These are phyloP conservation scores for Pempheris klunzingeri DNA, from an alignment of 2,797 vertebrate species.

Conservation along the genomic window DNA sequence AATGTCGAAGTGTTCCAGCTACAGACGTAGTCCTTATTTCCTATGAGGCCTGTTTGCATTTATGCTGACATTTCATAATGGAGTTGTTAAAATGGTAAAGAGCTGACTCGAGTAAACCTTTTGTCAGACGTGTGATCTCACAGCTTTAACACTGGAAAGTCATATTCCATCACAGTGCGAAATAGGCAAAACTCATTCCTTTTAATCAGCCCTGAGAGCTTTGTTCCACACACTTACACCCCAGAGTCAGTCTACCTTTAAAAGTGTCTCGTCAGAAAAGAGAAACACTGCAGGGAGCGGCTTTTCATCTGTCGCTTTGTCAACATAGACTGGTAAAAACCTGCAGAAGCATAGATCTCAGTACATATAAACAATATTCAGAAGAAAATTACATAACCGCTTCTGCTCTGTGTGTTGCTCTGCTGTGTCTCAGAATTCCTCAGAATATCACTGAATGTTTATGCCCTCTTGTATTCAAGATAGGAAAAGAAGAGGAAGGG, in stretches of 20 bases:
- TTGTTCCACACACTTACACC: constrained; percentile 23
- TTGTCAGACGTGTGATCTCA: constrained; percentile 26
- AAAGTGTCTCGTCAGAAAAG: constrained; percentile 38
- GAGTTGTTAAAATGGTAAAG: constrained; percentile 48
- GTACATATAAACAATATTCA: constrained; percentile 50
- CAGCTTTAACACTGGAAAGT: constrained; percentile 27
- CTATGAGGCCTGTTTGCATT: constrained; percentile 38
- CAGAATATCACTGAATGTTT: constrained; percentile 19
- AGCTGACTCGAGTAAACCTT: constrained; percentile 50
- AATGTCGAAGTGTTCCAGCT: neutral
- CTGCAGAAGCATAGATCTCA: constrained; percentile 31
- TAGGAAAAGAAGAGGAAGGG: neutral
- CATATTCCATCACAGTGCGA: constrained; percentile 13
- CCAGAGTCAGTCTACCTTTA: constrained; percentile 35
- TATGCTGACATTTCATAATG: constrained; percentile 47
- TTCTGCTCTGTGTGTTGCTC: neutral
- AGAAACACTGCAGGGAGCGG: constrained; percentile 10
- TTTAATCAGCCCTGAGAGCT: constrained; percentile 57
- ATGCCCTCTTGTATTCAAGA: constrained; percentile 32
- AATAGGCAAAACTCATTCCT: constrained; percentile 32
- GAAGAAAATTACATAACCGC: constrained; percentile 43
- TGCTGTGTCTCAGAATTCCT: constrained; percentile 20
- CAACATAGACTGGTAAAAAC: constrained; percentile 23
- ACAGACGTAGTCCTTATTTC: neutral
- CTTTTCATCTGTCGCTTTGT: constrained; percentile 48